Conservation (phyloP, 2,888 invertebrate species). For the Eupithecia subfuscata region DNA sequence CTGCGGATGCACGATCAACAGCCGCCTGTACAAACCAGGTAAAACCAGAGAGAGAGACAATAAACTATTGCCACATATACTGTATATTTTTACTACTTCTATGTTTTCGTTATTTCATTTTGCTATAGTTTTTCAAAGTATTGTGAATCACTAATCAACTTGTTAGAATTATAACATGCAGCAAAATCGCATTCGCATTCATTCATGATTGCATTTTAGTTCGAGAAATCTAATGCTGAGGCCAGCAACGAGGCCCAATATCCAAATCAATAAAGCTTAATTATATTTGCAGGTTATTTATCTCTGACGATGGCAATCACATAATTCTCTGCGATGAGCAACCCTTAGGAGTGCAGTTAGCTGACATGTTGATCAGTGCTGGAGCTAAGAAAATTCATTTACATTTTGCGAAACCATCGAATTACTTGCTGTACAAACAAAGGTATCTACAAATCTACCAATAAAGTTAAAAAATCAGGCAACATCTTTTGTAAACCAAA, state of each 20-base stretch:
- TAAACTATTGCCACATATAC: neutral
- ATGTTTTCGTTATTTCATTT: neutral
- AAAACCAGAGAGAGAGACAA: neutral
- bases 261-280: constrained; percentile 12
- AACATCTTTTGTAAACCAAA: neutral
- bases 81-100: too few relatives aligned
- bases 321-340: constrained; percentile 56
- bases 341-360: constrained; percentile 50
- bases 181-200: neutral
- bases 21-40: constrained; percentile 45
- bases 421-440: constrained; percentile 41
- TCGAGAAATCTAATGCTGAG: neutral
- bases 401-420: constrained; percentile 40
- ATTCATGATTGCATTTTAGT: neutral
- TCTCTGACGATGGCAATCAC: constrained; percentile 48
- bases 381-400: constrained; percentile 58
- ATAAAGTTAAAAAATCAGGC: constrained; percentile 36
- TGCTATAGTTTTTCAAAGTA: constrained; percentile 17
- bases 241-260: neutral
- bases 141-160: neutral
- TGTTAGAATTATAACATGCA: neutral
- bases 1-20: constrained; percentile 47
- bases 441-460: constrained; percentile 33
- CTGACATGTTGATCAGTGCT: constrained; percentile 53
- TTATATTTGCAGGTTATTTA: constrained; percentile 49